Conservation (phyloP, 2,888 invertebrate genomes). For the Heliconius charithonia region DNA sequence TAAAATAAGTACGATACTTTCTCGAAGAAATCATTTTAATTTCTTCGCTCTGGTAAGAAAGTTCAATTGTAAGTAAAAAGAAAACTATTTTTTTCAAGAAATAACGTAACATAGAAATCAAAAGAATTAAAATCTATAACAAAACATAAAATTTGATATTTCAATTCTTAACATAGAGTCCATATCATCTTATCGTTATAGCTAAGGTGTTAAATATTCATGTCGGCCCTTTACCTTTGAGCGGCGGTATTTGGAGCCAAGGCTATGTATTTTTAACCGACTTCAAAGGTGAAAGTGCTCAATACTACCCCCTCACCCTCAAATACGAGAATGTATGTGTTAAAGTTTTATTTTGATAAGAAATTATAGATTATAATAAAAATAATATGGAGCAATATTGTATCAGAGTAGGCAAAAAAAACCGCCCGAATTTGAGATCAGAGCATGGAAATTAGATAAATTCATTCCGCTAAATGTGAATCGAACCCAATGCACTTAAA, state of each 20-base stretch:
- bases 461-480: too few relatives aligned
- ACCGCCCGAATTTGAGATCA: too few relatives aligned
- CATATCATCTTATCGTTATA: constrained; percentile 27
- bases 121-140: background rate
- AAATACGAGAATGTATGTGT: background rate
- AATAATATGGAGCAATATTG: background rate
- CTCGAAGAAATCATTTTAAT: too few relatives aligned
- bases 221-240: constrained; percentile 38
- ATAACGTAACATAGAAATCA: too few relatives aligned
- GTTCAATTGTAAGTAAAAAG: too few relatives aligned
- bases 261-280: constrained; percentile 30
- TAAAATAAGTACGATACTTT: too few relatives aligned
- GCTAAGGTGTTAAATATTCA: constrained; percentile 39
- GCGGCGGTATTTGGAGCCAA: constrained; percentile 18
- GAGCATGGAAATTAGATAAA: too few relatives aligned
- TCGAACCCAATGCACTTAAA: too few relatives aligned
- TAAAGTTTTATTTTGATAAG: background rate
- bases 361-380: background rate
- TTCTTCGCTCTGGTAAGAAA: too few relatives aligned
- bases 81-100: too few relatives aligned
- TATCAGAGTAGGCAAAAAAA: background rate
- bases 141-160: background rate
- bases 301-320: too few relatives aligned
- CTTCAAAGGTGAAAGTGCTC: constrained; percentile 19
- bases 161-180: constrained; percentile 4